Base-by-base conservation (phyloP, 2,797 vertebrate species). In the Falco naumanni region DNA sequence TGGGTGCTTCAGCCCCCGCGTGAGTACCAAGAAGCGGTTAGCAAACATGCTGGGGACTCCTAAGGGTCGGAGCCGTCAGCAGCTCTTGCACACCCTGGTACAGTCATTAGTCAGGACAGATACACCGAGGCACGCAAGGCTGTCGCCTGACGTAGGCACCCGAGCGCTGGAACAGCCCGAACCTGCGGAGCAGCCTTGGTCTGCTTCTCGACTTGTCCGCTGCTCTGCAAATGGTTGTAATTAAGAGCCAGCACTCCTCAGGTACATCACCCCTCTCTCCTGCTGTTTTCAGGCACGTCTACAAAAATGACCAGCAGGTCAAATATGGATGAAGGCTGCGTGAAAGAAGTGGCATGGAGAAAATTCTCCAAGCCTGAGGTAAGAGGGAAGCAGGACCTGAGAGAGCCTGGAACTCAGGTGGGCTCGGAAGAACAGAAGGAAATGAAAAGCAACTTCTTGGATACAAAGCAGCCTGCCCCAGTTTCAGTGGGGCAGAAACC, bases 81-180 rank as follows among this genome's bases (percentile, higher is more conserved):
- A 63, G 9, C 81, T 59, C 25, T 9, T 39, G 41, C 25, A 29
- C 37, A 24, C 48, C n/a, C 56, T 18, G 70, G 41, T 41, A 25
- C 31, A 65, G 65, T 1, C 61, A 76, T 15, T 83, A 71, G 28
- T 1, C 6, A 28, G 16, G 18, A 28, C 34, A 81, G 54, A 61
- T 15, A 18, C 8, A 39, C 10, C 53, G 65, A 59, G 12, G 11
- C 6, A 1, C 24, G 18, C 17, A 34, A 20, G 24, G 1, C 72
- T 37, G 18, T 15, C 4, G 0, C 4, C 1, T 2, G 20, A 34
- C 37, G 22, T 1, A 25, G 53, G 34, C 16, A 74, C 33, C 21
- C 4, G 8, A 16, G 45, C 5, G 68, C 68, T 53, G 37, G 21
- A 17, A 18, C 41, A 45, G 48, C n/a, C 76, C 70, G 19, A 83